These are phyloP conservation scores for Drosophila seclusa DNA, from an alignment of 2,888 invertebrate genomes.

Conservation along the genomic window DNA sequence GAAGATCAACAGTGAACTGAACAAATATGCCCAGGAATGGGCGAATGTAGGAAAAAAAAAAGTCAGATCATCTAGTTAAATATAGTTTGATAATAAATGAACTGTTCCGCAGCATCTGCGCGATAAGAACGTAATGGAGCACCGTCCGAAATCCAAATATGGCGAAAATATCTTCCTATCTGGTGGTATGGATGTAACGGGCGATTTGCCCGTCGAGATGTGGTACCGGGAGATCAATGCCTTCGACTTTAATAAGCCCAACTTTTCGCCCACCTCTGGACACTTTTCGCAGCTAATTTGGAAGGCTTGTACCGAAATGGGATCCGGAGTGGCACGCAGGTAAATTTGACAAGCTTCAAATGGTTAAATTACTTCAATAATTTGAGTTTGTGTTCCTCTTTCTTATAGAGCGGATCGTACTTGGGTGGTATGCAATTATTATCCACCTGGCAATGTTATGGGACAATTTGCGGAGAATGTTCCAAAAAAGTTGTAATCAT, in stretches of 20 bases:
- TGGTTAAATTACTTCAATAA: not conserved
- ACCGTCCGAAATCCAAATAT: slow-evolving; percentile 91
- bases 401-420: slow-evolving; percentile 86
- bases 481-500: slow-evolving; percentile 78
- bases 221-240: slow-evolving; percentile 92
- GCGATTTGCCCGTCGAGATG: slow-evolving; percentile 76
- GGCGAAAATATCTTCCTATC: slow-evolving; percentile 94
- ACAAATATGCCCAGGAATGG: slow-evolving; percentile 90
- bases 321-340: slow-evolving; percentile 88
- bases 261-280: slow-evolving; percentile 89
- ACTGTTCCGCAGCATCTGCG: slow-evolving; percentile 64
- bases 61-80: too few species aligned
- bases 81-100: not conserved
- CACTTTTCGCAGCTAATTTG: slow-evolving; percentile 96
- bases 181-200: slow-evolving; percentile 88
- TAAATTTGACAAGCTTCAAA: slow-evolving; percentile 24
- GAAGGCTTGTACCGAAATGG: slow-evolving; percentile 90
- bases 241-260: slow-evolving; percentile 88
- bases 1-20: slow-evolving; percentile 88
- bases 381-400: slow-evolving; percentile 4
- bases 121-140: slow-evolving; percentile 87
- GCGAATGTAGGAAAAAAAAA: slow-evolving; percentile 86
- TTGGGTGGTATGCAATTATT: slow-evolving; percentile 94
- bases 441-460: slow-evolving; percentile 94
- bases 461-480: slow-evolving; percentile 91